These are phyloP conservation scores for Cryptomyrus ogoouensis DNA, from an alignment of 2,113 vertebrate species.

Conservation along the genomic window DNA sequence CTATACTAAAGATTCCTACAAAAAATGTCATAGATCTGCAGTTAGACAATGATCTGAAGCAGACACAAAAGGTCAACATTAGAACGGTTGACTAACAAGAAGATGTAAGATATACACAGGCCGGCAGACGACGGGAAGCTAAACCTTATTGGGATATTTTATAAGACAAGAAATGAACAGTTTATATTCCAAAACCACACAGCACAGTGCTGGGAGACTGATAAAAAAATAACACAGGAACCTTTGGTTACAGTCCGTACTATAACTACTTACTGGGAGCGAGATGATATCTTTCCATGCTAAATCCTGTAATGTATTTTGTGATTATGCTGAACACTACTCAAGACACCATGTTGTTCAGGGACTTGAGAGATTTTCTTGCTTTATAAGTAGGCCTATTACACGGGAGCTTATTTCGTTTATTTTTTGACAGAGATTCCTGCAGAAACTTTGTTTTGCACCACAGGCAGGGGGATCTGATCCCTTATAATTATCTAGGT, in stretches of 20 bases:
- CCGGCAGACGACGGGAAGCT: background rate
- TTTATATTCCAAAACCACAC: background rate
- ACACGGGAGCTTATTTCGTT: background rate
- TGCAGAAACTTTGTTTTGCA: background rate
- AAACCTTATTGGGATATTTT: constrained; percentile 6
- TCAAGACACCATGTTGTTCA: background rate
- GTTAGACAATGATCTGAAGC: constrained; percentile 3
- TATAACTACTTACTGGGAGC: background rate
- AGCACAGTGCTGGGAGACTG: background rate
- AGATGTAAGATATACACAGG: constrained; percentile 3
- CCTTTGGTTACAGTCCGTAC: background rate
- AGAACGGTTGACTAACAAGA: background rate
- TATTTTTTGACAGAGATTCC: background rate
- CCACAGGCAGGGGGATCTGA: background rate
- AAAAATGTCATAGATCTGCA: constrained; percentile 5
- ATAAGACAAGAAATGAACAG: background rate
- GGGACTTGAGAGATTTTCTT: background rate
- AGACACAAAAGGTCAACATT: background rate
- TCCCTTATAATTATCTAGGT: background rate
- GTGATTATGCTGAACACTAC: background rate
- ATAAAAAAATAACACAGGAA: background rate
- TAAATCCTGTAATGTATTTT: background rate
- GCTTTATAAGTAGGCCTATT: background rate
- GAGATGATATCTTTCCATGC: background rate
- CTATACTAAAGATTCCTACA: background rate